These are phyloP conservation scores for Dascyllus trimaculatus DNA, from an alignment of 2,113 vertebrate genomes.

Conservation along the genomic window DNA sequence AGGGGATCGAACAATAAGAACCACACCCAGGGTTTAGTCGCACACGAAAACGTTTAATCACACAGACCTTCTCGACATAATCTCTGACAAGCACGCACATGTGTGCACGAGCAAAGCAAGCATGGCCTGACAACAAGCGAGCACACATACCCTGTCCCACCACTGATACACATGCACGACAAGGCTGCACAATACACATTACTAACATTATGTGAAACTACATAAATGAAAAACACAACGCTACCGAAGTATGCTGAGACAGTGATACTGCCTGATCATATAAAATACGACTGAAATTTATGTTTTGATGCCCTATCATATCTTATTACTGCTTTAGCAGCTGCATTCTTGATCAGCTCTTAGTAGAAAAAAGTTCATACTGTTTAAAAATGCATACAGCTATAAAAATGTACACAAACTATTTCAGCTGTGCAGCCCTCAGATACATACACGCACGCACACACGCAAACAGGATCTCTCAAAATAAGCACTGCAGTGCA, in stretches of 20 bases:
- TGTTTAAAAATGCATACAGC: not conserved
- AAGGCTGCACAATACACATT: slow-evolving; percentile 39
- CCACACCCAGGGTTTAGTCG: slow-evolving; percentile 73
- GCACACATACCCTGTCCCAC: slow-evolving; percentile 34
- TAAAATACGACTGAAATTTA: not conserved
- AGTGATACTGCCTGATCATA: not conserved
- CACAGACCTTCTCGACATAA: slow-evolving; percentile 32
- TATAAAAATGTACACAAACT: not conserved
- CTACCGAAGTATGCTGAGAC: not conserved
- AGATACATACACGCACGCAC: slow-evolving; percentile 21
- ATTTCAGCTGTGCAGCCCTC: slow-evolving; percentile 46
- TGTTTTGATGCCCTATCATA: not conserved
- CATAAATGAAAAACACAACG: not conserved
- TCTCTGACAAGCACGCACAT: slow-evolving; percentile 27
- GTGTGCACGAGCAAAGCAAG: slow-evolving; percentile 67
- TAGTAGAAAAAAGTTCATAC: not conserved
- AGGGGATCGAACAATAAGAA: slow-evolving; percentile 62
- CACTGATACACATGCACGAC: slow-evolving; percentile 28
- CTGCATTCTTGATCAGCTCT: not conserved
- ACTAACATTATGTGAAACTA: not conserved
- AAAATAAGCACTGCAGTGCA: slow-evolving; percentile 34
- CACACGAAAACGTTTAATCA: slow-evolving; percentile 52
- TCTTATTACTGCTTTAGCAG: not conserved
- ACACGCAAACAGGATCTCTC: slow-evolving; percentile 1
- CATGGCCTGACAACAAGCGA: slow-evolving; percentile 54